phyloP scores from a whole-genome alignment of 2,113 vertebrate species.

The Phrynosoma platyrhinos region DNA sequence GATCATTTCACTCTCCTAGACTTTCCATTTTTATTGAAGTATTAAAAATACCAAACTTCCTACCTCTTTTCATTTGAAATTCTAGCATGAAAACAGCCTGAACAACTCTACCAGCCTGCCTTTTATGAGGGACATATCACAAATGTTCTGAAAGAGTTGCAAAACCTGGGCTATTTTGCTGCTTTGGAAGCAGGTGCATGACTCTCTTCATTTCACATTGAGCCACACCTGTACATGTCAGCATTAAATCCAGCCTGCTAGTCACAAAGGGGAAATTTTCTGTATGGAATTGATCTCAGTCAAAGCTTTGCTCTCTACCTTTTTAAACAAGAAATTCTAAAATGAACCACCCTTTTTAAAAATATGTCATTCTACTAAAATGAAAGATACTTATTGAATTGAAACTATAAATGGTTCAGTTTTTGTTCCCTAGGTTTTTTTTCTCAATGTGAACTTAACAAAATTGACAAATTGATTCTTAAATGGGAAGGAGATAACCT shows the following conservation, averaged over 20 bases:
- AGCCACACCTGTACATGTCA: not conserved
- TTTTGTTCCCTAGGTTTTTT: too few relatives aligned
- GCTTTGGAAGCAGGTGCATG: constrained; percentile 9
- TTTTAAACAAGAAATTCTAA: not conserved
- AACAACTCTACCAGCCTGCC: not conserved
- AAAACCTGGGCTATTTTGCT: constrained; percentile 9
- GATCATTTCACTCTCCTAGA: not conserved
- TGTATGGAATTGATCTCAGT: not conserved
- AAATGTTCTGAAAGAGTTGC: constrained; percentile 13
- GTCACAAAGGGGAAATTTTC: not conserved
- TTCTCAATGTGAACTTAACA: too few relatives aligned
- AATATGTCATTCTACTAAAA: not conserved
- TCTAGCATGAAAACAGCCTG: not conserved
- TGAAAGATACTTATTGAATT: too few relatives aligned
- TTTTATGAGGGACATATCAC: not conserved
- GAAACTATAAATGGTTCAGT: too few relatives aligned
- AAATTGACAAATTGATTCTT: too few relatives aligned
- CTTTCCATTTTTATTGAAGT: not conserved
- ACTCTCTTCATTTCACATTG: constrained; percentile 32
- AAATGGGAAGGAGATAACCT: too few relatives aligned
- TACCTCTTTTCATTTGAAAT: too few relatives aligned
- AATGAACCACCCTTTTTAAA: not conserved
- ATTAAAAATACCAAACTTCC: not conserved
- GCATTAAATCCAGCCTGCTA: not conserved
- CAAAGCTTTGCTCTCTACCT: not conserved